Evolutionary conservation across 1,140 invertebrate species (phyloP), one percentile per base, ranked within the genome.

Genomic region (Holotrichia oblita): DNA sequence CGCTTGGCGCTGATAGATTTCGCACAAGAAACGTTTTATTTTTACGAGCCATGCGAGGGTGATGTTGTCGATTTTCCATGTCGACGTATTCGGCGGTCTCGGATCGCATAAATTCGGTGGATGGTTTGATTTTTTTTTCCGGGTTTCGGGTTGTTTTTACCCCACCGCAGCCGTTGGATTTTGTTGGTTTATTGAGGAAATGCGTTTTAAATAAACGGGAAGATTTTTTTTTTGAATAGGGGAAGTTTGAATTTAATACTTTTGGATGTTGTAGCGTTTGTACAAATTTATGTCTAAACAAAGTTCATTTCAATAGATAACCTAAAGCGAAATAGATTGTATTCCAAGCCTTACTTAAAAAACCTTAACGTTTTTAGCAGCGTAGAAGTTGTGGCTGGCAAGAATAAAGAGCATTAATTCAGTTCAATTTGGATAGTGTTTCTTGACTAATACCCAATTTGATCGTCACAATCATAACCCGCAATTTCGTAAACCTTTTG

Each of bases 1-100:
- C 7, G 48, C 48, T 17, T 55, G 73, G 22, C 76, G 74, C 78
- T 76, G 79, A 81, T 81, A 81, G 77, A 79, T 78, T 80, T 78
- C 81, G 74, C 78, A 80, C 73, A 61, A 72, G 61, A 3, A 79
- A 78, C 72, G 41, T 42, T 74, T 74, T 74, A 74, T 74, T 74
- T 74, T 74, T 69, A 69, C 61, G 61, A 69, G 20, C 61, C 17
- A 69, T 22, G 61, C 20, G 61, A 69, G 61, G 61, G 61, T 34
- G 61, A 69, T 69, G 61, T n/a, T n/a, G n/a, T 69, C 61, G 61
- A 34, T 69, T 69, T 69, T 69, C 61, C 22, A 34, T 69, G 61
- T 69, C 61, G 7, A 69, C 61, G 61, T 69, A 10, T 24, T 34
- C 27, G 61, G 20, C 27, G 27, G 27, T 34, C 27, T 69, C 9